A percentile compares a stretch with the other conserved stretches of the same genome.
Conservation (phyloP, 2,888 invertebrate genomes). For the Alitta virens region DNA sequence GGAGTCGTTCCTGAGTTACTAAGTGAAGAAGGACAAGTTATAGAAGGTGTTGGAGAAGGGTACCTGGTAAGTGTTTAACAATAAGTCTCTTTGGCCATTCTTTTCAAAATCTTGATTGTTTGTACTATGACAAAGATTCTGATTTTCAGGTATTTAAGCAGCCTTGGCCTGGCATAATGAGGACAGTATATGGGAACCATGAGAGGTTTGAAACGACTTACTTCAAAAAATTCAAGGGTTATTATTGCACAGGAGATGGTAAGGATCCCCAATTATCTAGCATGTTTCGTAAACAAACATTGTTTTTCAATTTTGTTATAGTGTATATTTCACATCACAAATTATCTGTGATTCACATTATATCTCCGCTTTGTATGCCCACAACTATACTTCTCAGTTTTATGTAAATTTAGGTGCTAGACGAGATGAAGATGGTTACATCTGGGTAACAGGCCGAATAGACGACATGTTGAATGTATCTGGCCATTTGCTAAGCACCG, state of each 20-base stretch:
- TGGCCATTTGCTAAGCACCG: slow-evolving; percentile 95
- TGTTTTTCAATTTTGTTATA: too few relatives aligned
- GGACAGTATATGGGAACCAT: slow-evolving; percentile 88
- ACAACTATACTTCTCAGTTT: too few relatives aligned
- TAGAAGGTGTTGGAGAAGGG: slow-evolving; percentile 85
- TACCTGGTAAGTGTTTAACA: slow-evolving; percentile 71
- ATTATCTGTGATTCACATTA: too few relatives aligned
- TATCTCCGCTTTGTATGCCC: too few relatives aligned
- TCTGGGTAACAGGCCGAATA: slow-evolving; percentile 94
- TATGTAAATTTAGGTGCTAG: slow-evolving; percentile 69
- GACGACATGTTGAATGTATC: slow-evolving; percentile 99
- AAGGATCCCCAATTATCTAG: slow-evolving; percentile 51
- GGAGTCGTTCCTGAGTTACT: slow-evolving; percentile 87
- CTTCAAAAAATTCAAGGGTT: slow-evolving; percentile 93
- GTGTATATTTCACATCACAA: too few relatives aligned
- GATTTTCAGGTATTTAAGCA: slow-evolving; percentile 70
- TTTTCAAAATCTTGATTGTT: too few relatives aligned
- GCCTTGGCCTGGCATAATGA: slow-evolving; percentile 99
- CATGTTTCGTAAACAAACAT: too few relatives aligned
- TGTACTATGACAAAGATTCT: background rate
- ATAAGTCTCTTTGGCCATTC: too few relatives aligned
- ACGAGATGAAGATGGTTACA: slow-evolving; percentile 85
- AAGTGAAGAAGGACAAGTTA: slow-evolving; percentile 77
- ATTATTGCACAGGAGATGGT: slow-evolving; percentile 98
- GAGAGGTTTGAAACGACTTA: slow-evolving; percentile 73